Conservation (phyloP, 2,797 vertebrate genomes). For the Catostomus latipinnis region DNA sequence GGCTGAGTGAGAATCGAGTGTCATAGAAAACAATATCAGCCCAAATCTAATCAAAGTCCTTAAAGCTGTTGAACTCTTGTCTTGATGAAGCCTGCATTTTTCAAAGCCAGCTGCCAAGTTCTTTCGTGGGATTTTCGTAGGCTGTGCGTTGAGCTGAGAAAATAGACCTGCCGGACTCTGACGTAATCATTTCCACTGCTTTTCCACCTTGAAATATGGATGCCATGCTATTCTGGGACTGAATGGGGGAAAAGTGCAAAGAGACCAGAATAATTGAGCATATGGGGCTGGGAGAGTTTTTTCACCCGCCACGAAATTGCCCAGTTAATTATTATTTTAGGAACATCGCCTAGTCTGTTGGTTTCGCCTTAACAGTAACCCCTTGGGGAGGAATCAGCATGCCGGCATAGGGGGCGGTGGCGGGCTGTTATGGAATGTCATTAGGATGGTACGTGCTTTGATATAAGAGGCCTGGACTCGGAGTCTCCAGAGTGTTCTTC, state of each 20-base stretch:
- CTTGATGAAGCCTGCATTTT: slow-evolving; percentile 38
- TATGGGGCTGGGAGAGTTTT: slow-evolving; percentile 52
- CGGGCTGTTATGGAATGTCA: slow-evolving; percentile 49
- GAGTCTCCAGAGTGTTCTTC: slow-evolving; percentile 54
- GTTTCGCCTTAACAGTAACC: slow-evolving; percentile 27
- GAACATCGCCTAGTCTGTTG: slow-evolving; percentile 51
- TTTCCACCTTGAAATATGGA: slow-evolving; percentile 61
- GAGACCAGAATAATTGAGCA: slow-evolving; percentile 63
- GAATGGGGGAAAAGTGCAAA: slow-evolving; percentile 58
- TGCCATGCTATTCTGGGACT: slow-evolving; percentile 62
- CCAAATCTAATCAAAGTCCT: slow-evolving; percentile 49
- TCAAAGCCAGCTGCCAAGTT: slow-evolving; percentile 54
- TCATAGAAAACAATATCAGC: slow-evolving; percentile 38
- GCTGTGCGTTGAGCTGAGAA: slow-evolving; percentile 42
- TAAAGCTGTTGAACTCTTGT: slow-evolving; percentile 29
- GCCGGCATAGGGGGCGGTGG: neutral
- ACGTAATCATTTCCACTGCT: slow-evolving; percentile 57
- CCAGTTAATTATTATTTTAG: slow-evolving; percentile 65
- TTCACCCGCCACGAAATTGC: slow-evolving; percentile 40
- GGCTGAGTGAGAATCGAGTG: slow-evolving; percentile 45
- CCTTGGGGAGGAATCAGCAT: slow-evolving; percentile 10
- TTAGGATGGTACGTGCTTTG: slow-evolving; percentile 50
- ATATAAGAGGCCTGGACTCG: slow-evolving; percentile 36
- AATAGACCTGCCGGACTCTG: slow-evolving; percentile 53
- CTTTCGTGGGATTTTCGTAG: slow-evolving; percentile 40